These are phyloP conservation scores for Eucidaris tribuloides DNA, from an alignment of 35 echinoderm and acorn worm species.

Conservation along the genomic window DNA sequence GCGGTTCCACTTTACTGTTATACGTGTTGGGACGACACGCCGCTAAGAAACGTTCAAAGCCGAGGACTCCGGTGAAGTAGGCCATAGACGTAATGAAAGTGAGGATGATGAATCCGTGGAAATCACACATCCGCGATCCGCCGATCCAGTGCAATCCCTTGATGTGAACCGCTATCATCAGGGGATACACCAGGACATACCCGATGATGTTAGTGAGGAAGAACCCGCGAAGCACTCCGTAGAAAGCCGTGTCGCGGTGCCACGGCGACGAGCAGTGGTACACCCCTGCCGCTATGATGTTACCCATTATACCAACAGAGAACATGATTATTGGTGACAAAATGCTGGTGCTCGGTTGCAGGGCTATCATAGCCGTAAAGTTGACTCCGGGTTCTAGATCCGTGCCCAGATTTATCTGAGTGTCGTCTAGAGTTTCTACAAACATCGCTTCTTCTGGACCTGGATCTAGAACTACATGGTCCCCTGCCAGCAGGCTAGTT, in stretches of 20 bases:
- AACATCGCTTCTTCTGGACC: neutral
- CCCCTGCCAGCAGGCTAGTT: neutral
- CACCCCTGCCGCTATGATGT: conserved; percentile 75
- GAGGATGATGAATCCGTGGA: conserved; percentile 77
- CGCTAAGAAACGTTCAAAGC: conserved; percentile 85
- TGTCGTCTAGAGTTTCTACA: too few species aligned
- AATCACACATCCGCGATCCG: conserved; percentile 55
- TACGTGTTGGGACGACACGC: conserved; percentile 63
- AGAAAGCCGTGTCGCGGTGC: conserved; percentile 72
- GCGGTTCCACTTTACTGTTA: conserved; percentile 72
- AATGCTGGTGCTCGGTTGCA: conserved; percentile 74
- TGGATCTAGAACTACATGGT: neutral
- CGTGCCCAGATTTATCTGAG: neutral
- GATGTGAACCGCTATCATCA: conserved; percentile 66
- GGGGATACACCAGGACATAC: conserved; percentile 74
- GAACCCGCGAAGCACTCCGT: conserved; percentile 63
- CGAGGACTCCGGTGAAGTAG: conserved; percentile 66
- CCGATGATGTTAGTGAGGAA: conserved; percentile 75
- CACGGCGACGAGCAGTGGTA: conserved; percentile 66
- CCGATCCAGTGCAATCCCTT: conserved; percentile 81
- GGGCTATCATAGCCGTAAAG: conserved; percentile 48
- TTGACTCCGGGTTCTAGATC: neutral
- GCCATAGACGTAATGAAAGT: conserved; percentile 61
- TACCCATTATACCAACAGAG: conserved; percentile 53
- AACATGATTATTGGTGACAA: conserved; percentile 78